phyloP scores from a whole-genome alignment of 2,888 invertebrate species.

The Pristionchus entomophagus region DNA sequence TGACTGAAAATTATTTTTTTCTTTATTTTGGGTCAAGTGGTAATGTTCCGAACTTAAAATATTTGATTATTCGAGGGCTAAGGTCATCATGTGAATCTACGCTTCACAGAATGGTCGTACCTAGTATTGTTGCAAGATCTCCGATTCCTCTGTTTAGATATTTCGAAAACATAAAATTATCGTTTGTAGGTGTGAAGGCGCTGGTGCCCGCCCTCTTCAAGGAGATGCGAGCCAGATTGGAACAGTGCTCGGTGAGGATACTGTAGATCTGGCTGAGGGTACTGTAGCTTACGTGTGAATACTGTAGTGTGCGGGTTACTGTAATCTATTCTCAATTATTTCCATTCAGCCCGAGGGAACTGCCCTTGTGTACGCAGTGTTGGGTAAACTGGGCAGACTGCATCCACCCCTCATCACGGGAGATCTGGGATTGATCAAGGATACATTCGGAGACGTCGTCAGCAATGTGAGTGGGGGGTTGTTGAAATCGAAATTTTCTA shows the following conservation, averaged over 20 bases:
- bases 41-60: too few relatives aligned
- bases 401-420: slow-evolving; percentile 52
- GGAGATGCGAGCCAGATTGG: slow-evolving; percentile 47
- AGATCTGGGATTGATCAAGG: slow-evolving; percentile 50
- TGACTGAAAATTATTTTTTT: too few relatives aligned
- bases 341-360: slow-evolving; percentile 34
- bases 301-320: too few relatives aligned
- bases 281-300: not conserved
- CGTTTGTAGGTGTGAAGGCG: slow-evolving; percentile 40
- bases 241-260: slow-evolving; percentile 29
- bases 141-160: too few relatives aligned
- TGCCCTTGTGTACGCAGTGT: slow-evolving; percentile 55
- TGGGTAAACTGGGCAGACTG: slow-evolving; percentile 55
- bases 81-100: not conserved
- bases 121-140: not conserved
- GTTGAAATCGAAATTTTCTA: too few relatives aligned
- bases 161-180: too few relatives aligned
- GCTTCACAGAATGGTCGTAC: not conserved
- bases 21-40: too few relatives aligned
- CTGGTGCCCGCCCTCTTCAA: slow-evolving; percentile 54
- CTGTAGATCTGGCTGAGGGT: not conserved
- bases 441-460: slow-evolving; percentile 49
- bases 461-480: not conserved
- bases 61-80: too few relatives aligned
- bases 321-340: not conserved